These are phyloP conservation scores for Menidia beryllina DNA, from an alignment of 2,113 vertebrate genomes.

Conservation along the genomic window DNA sequence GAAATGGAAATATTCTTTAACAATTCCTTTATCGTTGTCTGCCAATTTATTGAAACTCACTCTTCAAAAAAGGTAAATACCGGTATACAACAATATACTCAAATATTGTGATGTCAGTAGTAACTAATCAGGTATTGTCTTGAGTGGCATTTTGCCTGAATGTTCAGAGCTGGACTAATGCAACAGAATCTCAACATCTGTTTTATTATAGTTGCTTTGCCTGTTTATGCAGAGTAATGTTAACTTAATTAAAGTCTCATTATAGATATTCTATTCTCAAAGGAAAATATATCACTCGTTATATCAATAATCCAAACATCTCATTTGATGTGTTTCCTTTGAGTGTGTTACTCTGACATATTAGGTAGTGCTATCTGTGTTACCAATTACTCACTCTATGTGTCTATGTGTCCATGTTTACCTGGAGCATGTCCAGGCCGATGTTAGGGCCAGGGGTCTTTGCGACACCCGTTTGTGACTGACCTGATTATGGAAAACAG, in stretches of 20 bases:
- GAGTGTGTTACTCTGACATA: background rate
- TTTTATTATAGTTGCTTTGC: too few relatives aligned
- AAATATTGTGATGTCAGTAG: background rate
- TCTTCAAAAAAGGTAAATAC: background rate
- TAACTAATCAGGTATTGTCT: too few relatives aligned
- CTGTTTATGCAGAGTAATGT: background rate
- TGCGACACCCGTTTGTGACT: slow-evolving; percentile 53
- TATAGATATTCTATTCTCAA: background rate
- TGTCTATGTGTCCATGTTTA: background rate
- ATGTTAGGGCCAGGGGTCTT: slow-evolving; percentile 20
- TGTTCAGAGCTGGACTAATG: background rate
- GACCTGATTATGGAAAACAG: slow-evolving; percentile 73
- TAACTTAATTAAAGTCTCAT: background rate
- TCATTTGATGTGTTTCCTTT: background rate
- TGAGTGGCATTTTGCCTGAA: background rate
- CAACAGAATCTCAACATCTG: background rate
- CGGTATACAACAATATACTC: too few relatives aligned
- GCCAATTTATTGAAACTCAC: background rate
- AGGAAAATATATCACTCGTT: background rate
- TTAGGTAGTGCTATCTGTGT: background rate
- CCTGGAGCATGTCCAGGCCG: slow-evolving; percentile 6
- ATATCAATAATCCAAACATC: background rate
- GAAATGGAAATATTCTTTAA: too few relatives aligned
- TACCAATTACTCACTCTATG: slow-evolving; percentile 11
- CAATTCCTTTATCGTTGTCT: background rate